Conservation (phyloP, 2,797 vertebrate genomes). For the Cynopterus sphinx region DNA sequence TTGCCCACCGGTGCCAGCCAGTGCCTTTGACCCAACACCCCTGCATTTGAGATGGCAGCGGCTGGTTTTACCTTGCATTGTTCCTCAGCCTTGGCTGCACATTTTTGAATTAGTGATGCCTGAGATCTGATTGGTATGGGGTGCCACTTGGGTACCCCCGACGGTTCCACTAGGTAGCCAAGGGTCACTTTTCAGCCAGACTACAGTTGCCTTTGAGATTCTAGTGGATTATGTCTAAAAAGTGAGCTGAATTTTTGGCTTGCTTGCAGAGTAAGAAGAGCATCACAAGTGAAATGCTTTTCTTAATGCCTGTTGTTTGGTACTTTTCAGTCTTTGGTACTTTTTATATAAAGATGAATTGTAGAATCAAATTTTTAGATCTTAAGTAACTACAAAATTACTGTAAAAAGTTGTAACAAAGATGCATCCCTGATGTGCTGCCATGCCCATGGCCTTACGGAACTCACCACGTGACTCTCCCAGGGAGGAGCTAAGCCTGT, state of each 20-base stretch:
- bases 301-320: constrained; percentile 48
- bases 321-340: constrained; percentile 58
- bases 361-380: constrained; percentile 67
- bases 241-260: background rate
- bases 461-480: constrained; percentile 34
- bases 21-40: constrained; percentile 51
- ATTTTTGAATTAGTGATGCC: background rate
- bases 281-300: background rate
- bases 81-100: background rate
- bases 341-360: constrained; percentile 58
- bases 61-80: background rate
- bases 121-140: background rate
- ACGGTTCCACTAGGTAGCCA: background rate
- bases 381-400: constrained; percentile 36
- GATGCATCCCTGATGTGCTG: background rate
- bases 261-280: background rate
- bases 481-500: background rate
- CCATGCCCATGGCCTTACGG: constrained; percentile 61
- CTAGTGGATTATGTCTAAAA: background rate
- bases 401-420: background rate
- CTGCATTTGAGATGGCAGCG: background rate
- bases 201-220: background rate
- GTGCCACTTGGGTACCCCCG: background rate
- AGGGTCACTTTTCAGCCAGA: background rate
- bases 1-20: background rate